phyloP scores from a whole-genome alignment of 1,140 invertebrate genomes.

The Aphelinus certus region DNA sequence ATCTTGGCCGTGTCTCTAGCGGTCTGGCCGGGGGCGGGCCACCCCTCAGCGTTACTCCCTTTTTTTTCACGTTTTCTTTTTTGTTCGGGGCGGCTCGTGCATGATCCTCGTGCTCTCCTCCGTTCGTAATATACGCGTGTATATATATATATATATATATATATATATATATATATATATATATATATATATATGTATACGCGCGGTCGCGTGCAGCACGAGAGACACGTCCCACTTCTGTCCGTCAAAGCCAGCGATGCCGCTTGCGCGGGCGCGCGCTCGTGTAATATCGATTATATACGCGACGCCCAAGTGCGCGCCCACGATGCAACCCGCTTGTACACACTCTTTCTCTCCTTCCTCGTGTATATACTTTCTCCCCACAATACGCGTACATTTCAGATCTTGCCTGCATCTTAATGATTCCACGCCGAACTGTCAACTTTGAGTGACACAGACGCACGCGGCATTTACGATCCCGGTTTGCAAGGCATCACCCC shows the following conservation, averaged over 20 bases:
- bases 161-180: too few relatives aligned
- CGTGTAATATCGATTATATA: constrained; percentile 54
- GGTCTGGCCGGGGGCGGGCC: too few relatives aligned
- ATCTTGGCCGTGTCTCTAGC: constrained; percentile 7
- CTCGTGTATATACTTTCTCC: too few relatives aligned
- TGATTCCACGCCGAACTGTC: too few relatives aligned
- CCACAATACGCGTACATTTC: too few relatives aligned
- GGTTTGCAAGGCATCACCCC: too few relatives aligned
- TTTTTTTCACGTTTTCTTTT: background rate
- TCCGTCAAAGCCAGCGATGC: constrained; percentile 49
- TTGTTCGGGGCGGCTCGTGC: background rate
- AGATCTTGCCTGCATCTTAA: too few relatives aligned
- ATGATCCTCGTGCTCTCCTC: background rate
- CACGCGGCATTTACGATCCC: too few relatives aligned
- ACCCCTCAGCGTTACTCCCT: background rate
- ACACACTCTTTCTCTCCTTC: background rate
- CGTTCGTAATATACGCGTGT: too few relatives aligned
- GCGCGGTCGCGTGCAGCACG: background rate
- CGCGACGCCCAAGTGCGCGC: background rate
- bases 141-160: too few relatives aligned
- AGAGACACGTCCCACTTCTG: constrained; percentile 55
- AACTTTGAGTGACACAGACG: too few relatives aligned
- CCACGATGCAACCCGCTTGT: constrained; percentile 4
- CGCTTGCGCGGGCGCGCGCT: constrained; percentile 19
- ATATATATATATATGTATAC: too few relatives aligned